Evolutionary conservation across 2,888 invertebrate genomes (phyloP), one percentile per base, ranked within the genome.

Genomic region (Physocephala rufipes): DNA sequence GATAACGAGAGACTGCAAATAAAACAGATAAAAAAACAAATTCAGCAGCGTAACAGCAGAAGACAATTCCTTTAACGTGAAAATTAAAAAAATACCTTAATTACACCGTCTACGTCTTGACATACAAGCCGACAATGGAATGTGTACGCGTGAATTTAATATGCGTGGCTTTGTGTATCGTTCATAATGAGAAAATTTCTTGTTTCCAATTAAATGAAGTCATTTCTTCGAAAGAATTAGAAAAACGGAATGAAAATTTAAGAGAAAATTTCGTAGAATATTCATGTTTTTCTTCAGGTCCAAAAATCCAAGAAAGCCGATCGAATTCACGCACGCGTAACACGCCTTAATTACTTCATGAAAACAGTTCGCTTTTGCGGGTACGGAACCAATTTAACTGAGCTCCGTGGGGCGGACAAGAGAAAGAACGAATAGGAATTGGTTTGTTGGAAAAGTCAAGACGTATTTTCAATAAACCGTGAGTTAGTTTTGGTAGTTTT

Each of bases 281-380:
- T n/a, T n/a, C n/a, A n/a, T n/a, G n/a, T n/a, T n/a, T n/a, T 49
- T 13, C 16, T 19, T 62, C 43, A 1, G 36, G 19, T 3, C 9
- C 28, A 19, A 53, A 24, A 53, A 53, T 12, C 21, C 7, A 53
- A 21, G 9, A 2, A 21, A 49, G 51, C 9, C 64, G 64, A 51
- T 26, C 26, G 49, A 51, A 5, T 64, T 64, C 47, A 64, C 64
- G 49, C 64, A 47, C 64, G 64, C n/a, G 64, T 47, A 51, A 64
- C 64, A 64, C 64, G 64, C 64, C 51, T 28, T 28, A 45, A 47
- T 49, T 26, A 26, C 30, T 49, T 47, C 12, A 1, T n/a, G 28
- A 28, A 24, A n/a, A 9, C 15, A 21, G n/a, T 21, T 53, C 9
- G 21, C 53, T n/a, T 19, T 5, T 9, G 21, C 19, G 53, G 2